Evolutionary conservation across 2,888 invertebrate genomes (phyloP).

Genomic region (Athetis lepigone): DNA sequence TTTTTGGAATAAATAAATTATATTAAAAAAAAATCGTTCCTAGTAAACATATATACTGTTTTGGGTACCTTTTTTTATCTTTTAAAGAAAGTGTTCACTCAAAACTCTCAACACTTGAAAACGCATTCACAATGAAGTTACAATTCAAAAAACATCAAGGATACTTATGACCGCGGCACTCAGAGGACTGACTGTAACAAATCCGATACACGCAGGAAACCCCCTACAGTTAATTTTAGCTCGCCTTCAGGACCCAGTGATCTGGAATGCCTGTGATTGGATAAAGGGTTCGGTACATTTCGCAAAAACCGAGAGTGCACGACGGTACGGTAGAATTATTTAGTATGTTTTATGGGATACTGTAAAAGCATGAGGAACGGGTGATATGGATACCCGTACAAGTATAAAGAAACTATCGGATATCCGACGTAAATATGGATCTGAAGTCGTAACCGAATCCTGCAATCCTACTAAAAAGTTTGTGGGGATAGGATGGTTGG

Average conservation of each 20-base stretch:
- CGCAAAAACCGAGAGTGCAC: constrained; percentile 67
- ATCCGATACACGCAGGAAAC: constrained; percentile 62
- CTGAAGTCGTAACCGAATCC: too few species aligned
- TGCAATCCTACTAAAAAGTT: neutral
- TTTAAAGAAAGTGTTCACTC: too few species aligned
- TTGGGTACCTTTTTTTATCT: too few species aligned
- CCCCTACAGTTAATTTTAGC: constrained; percentile 75
- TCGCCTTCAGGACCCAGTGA: constrained; percentile 70
- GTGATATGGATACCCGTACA: too few species aligned
- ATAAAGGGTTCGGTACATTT: constrained; percentile 79
- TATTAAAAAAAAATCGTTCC: too few species aligned
- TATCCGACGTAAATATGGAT: too few species aligned
- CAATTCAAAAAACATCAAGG: constrained; percentile 55
- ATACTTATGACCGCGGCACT: constrained; percentile 51
- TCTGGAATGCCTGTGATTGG: constrained; percentile 82
- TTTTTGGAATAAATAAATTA: too few species aligned
- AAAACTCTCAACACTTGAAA: neutral
- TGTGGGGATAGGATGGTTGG: too few species aligned
- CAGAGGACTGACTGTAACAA: constrained; percentile 50
- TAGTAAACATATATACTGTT: too few species aligned
- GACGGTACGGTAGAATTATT: constrained; percentile 71
- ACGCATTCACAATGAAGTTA: constrained; percentile 36
- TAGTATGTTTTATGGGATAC: constrained; percentile 60
- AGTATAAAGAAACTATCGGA: too few species aligned
- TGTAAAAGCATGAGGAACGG: constrained; percentile 45